Percentiles rank a stretch among this genome's conserved stretches.
phyloP scores from a whole-genome alignment of 2,113 vertebrate species.

The Addax nasomaculatus region DNA sequence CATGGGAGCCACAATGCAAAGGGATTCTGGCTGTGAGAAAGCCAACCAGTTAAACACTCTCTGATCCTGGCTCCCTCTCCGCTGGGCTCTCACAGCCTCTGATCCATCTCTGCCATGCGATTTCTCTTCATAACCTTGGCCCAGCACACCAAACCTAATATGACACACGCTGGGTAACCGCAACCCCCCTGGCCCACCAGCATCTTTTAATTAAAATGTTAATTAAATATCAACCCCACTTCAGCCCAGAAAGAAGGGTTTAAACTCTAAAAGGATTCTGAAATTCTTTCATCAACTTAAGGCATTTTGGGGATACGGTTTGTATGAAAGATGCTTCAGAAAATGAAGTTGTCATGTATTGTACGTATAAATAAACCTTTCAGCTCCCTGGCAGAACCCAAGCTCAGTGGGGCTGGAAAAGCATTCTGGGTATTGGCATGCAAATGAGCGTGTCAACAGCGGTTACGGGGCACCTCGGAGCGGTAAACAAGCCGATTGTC shows the following conservation, averaged over 20 bases:
- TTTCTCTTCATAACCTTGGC: background rate
- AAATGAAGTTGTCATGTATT: slow-evolving; percentile 74
- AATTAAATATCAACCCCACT: slow-evolving; percentile 29
- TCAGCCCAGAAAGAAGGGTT: slow-evolving; percentile 41
- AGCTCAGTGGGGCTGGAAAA: slow-evolving; percentile 75
- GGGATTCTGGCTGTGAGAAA: background rate
- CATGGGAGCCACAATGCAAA: background rate
- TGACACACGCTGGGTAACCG: background rate
- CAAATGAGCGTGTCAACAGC: slow-evolving; percentile 81
- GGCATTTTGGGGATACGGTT: slow-evolving; percentile 63
- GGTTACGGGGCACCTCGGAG: slow-evolving; percentile 78
- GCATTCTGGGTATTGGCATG: slow-evolving; percentile 84
- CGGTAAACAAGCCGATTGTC: slow-evolving; percentile 83
- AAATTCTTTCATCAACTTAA: slow-evolving; percentile 57
- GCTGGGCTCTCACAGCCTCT: background rate
- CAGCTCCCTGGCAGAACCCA: slow-evolving; percentile 56
- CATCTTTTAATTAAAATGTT: slow-evolving; percentile 67
- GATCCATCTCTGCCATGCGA: background rate
- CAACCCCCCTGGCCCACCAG: background rate
- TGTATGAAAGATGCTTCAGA: slow-evolving; percentile 63
- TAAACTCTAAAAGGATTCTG: slow-evolving; percentile 44
- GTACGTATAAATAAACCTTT: slow-evolving; percentile 77
- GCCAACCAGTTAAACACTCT: background rate
- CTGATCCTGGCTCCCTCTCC: background rate
- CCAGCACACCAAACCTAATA: background rate